Percentiles rank a stretch among this genome's conserved stretches.
Evolutionary conservation across 2,888 invertebrate genomes (phyloP).

Genomic region (Hydriomena furcata): DNA sequence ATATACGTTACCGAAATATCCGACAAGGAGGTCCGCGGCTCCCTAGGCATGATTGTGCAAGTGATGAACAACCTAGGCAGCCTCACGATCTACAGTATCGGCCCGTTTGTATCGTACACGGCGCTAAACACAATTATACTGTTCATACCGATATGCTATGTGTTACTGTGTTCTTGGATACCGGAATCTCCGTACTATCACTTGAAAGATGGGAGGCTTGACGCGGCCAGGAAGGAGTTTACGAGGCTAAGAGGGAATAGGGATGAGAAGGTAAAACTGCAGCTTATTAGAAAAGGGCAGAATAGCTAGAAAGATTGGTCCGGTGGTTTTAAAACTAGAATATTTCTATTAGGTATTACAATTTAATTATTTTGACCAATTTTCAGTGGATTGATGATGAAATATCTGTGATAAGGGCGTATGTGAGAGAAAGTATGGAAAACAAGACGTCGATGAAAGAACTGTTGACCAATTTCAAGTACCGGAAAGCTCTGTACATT

Average conservation of each 20-base stretch:
- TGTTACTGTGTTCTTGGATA: constrained; percentile 78
- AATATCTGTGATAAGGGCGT: constrained; percentile 59
- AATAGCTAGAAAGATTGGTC: no score
- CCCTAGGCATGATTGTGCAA: constrained; percentile 75
- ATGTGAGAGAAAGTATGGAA: constrained; percentile 78
- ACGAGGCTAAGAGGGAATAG: constrained; percentile 69
- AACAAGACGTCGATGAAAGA: constrained; percentile 78
- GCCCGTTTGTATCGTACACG: constrained; percentile 76
- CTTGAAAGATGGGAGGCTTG: constrained; percentile 75
- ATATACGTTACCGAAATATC: constrained; percentile 81
- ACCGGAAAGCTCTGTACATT: constrained; percentile 76
- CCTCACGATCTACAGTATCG: constrained; percentile 69
- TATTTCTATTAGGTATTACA: no score
- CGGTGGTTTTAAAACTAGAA: no score
- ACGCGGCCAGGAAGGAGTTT: constrained; percentile 72
- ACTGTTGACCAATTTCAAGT: constrained; percentile 75
- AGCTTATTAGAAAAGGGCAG: no score
- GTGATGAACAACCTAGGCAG: constrained; percentile 77
- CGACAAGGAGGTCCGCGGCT: constrained; percentile 76
- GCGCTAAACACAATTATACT: constrained; percentile 70
- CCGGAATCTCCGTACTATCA: constrained; percentile 86
- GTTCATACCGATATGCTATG: constrained; percentile 73
- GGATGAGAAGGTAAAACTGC: constrained; percentile 61
- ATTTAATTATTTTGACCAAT: no score
- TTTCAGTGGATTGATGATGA: constrained; percentile 70